Evolutionary conservation across 2,797 vertebrate genomes (phyloP).

Genomic region (Cirrhinus mrigala): DNA sequence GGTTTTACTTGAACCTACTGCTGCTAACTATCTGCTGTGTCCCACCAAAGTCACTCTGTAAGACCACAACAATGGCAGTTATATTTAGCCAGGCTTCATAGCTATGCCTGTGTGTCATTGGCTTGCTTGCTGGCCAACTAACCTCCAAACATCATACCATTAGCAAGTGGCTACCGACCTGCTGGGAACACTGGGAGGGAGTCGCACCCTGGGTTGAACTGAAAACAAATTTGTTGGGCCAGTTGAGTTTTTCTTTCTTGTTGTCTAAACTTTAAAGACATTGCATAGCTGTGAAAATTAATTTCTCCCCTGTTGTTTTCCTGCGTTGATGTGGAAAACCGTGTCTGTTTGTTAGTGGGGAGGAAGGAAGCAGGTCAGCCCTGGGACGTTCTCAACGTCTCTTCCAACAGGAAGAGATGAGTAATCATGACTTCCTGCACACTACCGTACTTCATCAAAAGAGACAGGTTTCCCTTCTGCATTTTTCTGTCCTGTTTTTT

Average conservation of each 20-base stretch:
- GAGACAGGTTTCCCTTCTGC: conserved; percentile 12
- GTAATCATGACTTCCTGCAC: conserved; percentile 14
- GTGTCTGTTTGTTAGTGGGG: not conserved
- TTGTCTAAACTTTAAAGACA: not conserved
- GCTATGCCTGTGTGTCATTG: conserved; percentile 18
- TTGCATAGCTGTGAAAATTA: not conserved
- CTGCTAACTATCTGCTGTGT: conserved; percentile 3
- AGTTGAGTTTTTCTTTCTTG: not conserved
- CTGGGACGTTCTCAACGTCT: not conserved
- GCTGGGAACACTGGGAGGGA: not conserved
- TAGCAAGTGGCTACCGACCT: conserved; percentile 11
- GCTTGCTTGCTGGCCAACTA: conserved; percentile 18
- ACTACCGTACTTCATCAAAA: not conserved
- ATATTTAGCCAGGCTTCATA: conserved; percentile 42
- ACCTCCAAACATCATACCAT: conserved; percentile 5
- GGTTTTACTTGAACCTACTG: not conserved
- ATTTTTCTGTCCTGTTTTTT: not conserved
- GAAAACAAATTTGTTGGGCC: not conserved
- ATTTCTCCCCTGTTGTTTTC: not conserved
- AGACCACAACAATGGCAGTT: conserved; percentile 41
- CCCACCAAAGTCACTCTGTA: conserved; percentile 17
- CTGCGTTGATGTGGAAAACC: not conserved
- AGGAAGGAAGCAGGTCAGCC: conserved; percentile 34
- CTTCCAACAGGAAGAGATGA: conserved; percentile 43
- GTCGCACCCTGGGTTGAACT: not conserved